phyloP scores from a whole-genome alignment of 2,797 vertebrate genomes.

The Taeniopygia guttata region DNA sequence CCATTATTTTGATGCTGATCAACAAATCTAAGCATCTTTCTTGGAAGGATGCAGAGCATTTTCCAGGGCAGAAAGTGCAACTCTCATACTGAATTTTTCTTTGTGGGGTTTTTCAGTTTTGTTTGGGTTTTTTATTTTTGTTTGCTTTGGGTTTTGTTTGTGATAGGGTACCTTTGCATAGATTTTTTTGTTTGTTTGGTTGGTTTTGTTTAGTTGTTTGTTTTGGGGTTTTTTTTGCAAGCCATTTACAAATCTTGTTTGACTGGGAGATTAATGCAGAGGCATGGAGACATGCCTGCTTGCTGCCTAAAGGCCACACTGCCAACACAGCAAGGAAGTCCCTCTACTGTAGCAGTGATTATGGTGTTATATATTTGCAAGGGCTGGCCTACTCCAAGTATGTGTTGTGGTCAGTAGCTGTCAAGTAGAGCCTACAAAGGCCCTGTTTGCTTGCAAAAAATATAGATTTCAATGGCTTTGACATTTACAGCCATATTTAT shows the following conservation, averaged over 20 bases:
- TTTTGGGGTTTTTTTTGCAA: neutral
- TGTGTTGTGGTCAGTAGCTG: neutral
- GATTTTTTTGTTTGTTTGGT: neutral
- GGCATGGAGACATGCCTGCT: neutral
- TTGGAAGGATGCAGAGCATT: neutral
- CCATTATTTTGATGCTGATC: neutral
- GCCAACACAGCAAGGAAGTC: fast-evolving
- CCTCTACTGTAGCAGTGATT: neutral
- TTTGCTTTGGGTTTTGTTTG: neutral
- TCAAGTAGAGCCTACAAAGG: neutral
- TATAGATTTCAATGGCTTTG: neutral
- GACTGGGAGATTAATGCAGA: neutral
- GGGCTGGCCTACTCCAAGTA: neutral
- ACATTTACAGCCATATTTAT: neutral
- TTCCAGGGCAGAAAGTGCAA: fast-evolving
- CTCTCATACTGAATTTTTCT: neutral
- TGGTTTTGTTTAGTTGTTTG: neutral
- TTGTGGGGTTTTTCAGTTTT: too few species aligned
- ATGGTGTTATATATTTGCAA: neutral
- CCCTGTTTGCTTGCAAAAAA: neutral
- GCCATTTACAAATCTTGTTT: neutral
- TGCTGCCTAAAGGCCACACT: neutral
- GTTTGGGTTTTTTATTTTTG: neutral
- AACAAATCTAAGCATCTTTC: neutral
- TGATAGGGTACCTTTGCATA: neutral